Evolutionary conservation across 1,140 invertebrate genomes (phyloP).

Genomic region (Papilio aristodemus): DNA sequence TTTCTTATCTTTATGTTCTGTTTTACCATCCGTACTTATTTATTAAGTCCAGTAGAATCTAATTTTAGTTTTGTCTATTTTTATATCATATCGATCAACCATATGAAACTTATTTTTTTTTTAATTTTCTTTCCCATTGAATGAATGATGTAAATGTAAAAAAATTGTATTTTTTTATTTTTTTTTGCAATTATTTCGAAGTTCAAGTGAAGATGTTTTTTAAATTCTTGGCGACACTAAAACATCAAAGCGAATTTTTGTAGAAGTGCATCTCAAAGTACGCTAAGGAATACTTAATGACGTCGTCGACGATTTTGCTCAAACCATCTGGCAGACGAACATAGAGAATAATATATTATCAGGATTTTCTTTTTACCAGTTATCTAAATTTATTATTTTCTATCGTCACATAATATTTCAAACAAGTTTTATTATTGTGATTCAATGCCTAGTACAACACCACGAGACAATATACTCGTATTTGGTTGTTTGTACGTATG

Average conservation of each 20-base stretch:
- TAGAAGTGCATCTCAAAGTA: conserved; percentile 19
- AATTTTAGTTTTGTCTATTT: no score
- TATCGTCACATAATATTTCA: background rate
- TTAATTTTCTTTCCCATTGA: no score
- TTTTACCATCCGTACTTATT: background rate
- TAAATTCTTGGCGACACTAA: conserved; percentile 1
- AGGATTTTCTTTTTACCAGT: background rate
- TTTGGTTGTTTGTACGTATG: no score
- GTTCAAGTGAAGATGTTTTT: conserved; percentile 15
- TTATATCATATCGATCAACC: no score
- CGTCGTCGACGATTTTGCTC: conserved; percentile 2
- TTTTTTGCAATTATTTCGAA: background rate
- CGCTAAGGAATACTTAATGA: conserved; percentile 18
- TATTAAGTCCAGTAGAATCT: background rate
- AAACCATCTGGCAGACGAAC: conserved; percentile 8
- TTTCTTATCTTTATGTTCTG: conserved; percentile 5
- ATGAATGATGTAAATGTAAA: background rate
- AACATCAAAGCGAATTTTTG: conserved; percentile 20
- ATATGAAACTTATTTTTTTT: no score
- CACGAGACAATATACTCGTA: background rate
- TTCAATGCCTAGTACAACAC: background rate
- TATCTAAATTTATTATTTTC: background rate
- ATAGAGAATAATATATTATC: conserved; percentile 10
- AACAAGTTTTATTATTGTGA: no score
- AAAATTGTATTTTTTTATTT: background rate